These are phyloP conservation scores for Xestia rhomboidea DNA, from an alignment of 2,888 invertebrate species.

Conservation along the genomic window DNA sequence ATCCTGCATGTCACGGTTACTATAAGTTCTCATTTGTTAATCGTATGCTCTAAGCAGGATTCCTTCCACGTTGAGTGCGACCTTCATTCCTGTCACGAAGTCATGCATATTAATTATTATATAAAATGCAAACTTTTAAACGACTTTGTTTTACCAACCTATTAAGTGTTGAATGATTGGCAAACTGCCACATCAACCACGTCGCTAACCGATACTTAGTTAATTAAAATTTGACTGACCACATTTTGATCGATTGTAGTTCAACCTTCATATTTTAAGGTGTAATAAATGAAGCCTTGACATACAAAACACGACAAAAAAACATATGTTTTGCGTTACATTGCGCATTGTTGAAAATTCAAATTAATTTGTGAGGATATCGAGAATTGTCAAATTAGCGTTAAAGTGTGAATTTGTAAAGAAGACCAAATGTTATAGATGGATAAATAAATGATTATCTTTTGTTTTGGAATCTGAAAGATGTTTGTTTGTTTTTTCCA, in stretches of 20 bases:
- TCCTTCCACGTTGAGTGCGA: neutral
- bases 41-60: neutral
- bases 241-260: slow-evolving; percentile 40
- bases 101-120: slow-evolving; percentile 12
- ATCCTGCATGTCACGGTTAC: neutral
- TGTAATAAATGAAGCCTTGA: slow-evolving; percentile 52
- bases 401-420: slow-evolving; percentile 15
- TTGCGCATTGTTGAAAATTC: neutral
- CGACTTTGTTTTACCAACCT: slow-evolving; percentile 1
- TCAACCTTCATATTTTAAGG: slow-evolving; percentile 35
- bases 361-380: neutral
- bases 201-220: slow-evolving; percentile 9
- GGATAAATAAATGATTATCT: neutral
- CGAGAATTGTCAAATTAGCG: slow-evolving; percentile 17
- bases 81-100: neutral
- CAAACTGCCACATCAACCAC: slow-evolving; percentile 18
- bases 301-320: slow-evolving; percentile 31
- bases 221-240: slow-evolving; percentile 35
- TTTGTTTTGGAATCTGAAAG: neutral
- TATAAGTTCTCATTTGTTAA: neutral
- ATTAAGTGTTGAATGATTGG: slow-evolving; percentile 18
- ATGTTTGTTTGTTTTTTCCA: neutral
- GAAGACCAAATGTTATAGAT: neutral
- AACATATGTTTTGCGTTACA: neutral
- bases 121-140: slow-evolving; percentile 1